These are phyloP conservation scores for Dinomys branickii DNA, from an alignment of 2,113 vertebrate species.

Conservation along the genomic window DNA sequence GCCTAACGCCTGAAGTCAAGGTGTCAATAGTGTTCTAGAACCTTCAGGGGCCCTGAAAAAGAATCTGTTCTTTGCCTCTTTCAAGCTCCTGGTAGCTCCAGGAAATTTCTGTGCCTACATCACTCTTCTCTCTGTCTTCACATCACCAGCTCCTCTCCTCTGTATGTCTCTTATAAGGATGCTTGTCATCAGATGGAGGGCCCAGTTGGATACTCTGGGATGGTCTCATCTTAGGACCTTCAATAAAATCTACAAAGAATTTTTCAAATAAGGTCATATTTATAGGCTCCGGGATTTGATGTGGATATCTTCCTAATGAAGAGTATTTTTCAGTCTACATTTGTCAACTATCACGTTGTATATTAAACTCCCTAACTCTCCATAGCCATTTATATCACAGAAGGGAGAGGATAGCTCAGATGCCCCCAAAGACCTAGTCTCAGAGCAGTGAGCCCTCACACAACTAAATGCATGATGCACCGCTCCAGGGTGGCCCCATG, in stretches of 20 bases:
- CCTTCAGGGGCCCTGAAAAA: background rate
- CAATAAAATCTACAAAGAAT: background rate
- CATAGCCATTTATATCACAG: background rate
- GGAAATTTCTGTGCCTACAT: background rate
- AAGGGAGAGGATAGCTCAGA: background rate
- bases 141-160: background rate
- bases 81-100: background rate
- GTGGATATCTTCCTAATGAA: background rate
- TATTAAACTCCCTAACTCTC: background rate
- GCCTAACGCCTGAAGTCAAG: background rate
- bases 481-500: background rate
- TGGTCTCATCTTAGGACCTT: background rate
- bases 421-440: background rate
- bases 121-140: background rate
- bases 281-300: background rate
- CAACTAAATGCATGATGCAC: background rate
- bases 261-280: background rate
- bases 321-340: background rate
- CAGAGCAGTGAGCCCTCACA: background rate
- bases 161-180: background rate
- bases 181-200: background rate
- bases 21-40: background rate
- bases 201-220: background rate
- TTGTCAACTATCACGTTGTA: background rate
- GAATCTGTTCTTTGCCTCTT: background rate